These are phyloP conservation scores for Pentalonia nigronervosa DNA, from an alignment of 1,140 invertebrate genomes.

Conservation along the genomic window DNA sequence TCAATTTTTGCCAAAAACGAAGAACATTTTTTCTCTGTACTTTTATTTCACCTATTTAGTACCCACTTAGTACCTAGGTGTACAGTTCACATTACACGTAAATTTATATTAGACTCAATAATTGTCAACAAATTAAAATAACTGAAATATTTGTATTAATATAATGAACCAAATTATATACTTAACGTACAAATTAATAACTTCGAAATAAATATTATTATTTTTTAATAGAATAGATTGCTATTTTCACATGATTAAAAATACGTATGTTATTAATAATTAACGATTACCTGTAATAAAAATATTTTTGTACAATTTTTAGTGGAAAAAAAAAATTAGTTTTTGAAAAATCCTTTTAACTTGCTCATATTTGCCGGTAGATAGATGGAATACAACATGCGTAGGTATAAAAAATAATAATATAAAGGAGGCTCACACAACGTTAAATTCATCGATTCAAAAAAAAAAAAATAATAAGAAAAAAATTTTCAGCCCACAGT, in stretches of 20 bases:
- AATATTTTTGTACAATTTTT: not conserved
- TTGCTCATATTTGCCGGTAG: not conserved
- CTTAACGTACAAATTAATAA: not conserved
- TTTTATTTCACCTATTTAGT: not conserved
- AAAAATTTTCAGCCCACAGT: slow-evolving; percentile 27
- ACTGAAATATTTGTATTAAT: not conserved
- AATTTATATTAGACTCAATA: not conserved
- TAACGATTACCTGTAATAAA: not conserved
- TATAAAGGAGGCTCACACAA: not conserved
- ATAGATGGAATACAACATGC: not conserved
- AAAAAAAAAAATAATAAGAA: not conserved
- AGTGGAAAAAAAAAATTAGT: not conserved
- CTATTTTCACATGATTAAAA: not conserved
- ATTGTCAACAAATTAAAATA: not conserved
- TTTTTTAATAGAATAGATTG: not conserved
- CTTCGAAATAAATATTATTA: not conserved
- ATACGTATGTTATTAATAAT: not conserved
- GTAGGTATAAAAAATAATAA: not conserved
- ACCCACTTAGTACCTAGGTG: too few relatives aligned
- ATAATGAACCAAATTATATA: not conserved
- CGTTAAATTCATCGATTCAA: not conserved
- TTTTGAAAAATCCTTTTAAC: not conserved
- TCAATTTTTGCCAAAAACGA: not conserved
- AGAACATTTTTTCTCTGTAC: not conserved
- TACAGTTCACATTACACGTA: not conserved